These are phyloP conservation scores for Candidula unifasciata DNA, from an alignment of 2,888 invertebrate species.

Conservation along the genomic window DNA sequence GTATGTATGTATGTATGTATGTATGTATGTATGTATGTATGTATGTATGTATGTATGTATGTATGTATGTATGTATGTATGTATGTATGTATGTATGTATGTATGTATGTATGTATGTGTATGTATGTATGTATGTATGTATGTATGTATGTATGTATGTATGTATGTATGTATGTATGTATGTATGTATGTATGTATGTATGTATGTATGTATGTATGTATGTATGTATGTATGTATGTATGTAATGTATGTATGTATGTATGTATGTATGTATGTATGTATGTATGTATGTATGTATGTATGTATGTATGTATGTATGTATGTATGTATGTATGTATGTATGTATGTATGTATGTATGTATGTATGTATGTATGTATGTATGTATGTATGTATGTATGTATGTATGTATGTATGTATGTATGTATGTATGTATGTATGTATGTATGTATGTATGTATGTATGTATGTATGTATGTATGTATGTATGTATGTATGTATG, in stretches of 20 bases:
- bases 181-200: not conserved
- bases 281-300: not conserved
- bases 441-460: not conserved
- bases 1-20: no score
- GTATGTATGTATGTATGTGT: not conserved
- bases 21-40: no score
- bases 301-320: not conserved
- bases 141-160: not conserved
- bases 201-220: not conserved
- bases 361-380: no score
- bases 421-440: not conserved
- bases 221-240: not conserved
- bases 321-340: no score
- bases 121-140: not conserved
- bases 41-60: no score
- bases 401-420: not conserved
- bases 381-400: not conserved
- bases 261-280: not conserved
- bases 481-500: not conserved
- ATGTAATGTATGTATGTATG: no score
- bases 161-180: not conserved
- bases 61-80: conserved; percentile 13
- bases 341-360: no score
- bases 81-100: not conserved
- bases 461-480: no score